A percentile compares a stretch with the other conserved stretches of the same genome.
Conservation (phyloP, 1,140 invertebrate species). For the Matsumurasca onukii region DNA sequence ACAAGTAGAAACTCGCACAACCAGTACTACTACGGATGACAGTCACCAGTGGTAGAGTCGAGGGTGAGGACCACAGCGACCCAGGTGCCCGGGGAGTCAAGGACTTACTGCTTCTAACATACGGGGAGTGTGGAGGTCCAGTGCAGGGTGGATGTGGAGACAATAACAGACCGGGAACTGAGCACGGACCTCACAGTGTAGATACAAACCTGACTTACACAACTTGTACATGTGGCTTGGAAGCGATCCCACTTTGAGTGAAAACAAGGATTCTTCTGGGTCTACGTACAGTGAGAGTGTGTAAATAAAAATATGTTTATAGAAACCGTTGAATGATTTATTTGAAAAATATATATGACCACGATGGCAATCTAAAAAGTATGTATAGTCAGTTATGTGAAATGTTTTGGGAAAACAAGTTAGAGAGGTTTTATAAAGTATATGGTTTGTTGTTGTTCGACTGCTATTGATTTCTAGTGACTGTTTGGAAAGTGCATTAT, state of each 20-base stretch:
- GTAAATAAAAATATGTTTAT: neutral
- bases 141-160: neutral
- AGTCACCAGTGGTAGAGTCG: conserved; percentile 44
- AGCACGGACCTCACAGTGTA: neutral
- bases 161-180: neutral
- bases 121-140: neutral
- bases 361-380: no score
- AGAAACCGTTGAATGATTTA: neutral
- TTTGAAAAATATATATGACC: neutral
- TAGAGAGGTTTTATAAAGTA: neutral
- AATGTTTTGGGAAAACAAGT: neutral
- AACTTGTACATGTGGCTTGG: neutral
- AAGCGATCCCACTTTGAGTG: neutral
- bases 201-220: neutral
- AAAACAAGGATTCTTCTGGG: no score
- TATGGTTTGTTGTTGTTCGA: neutral
- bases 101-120: conserved; percentile 16
- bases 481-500: neutral
- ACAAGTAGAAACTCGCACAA: conserved; percentile 50
- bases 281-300: neutral
- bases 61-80: conserved; percentile 41
- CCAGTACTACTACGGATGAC: conserved; percentile 61
- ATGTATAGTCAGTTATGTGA: neutral
- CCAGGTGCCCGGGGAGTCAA: neutral
- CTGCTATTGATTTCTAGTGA: neutral